Evolutionary conservation across 2,113 vertebrate species (phyloP).

Genomic region (Hiodon tergisus): DNA sequence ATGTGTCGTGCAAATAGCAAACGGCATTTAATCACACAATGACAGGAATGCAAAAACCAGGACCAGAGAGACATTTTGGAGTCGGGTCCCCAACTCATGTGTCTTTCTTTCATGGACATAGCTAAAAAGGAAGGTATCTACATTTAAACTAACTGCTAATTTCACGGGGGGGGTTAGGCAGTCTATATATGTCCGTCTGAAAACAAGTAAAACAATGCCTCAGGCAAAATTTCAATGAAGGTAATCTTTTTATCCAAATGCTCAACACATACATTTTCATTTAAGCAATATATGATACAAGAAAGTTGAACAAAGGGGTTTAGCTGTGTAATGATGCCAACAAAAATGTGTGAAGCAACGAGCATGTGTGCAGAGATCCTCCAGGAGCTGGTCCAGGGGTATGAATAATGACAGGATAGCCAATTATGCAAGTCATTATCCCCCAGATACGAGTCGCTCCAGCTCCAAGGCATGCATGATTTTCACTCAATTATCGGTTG

Average conservation of each 20-base stretch:
- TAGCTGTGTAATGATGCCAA: background rate
- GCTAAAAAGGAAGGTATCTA: background rate
- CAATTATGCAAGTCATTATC: conserved; percentile 27
- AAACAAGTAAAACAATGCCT: background rate
- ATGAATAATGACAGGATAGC: background rate
- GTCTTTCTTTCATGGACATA: background rate
- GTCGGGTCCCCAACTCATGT: background rate
- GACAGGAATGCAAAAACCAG: too few relatives aligned
- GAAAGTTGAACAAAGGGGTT: background rate
- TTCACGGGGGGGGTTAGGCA: background rate
- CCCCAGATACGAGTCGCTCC: conserved; percentile 21
- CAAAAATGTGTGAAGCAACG: too few relatives aligned
- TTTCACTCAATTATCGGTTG: conserved; percentile 39
- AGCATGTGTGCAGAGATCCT: conserved; percentile 21
- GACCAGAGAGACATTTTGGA: too few relatives aligned
- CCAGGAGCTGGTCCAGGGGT: too few relatives aligned
- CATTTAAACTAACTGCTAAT: background rate
- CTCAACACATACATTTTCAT: background rate
- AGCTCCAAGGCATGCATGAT: conserved; percentile 23
- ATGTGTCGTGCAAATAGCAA: background rate
- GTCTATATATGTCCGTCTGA: background rate
- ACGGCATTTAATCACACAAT: too few relatives aligned
- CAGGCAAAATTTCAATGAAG: background rate
- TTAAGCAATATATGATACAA: background rate
- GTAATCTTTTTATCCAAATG: background rate